phyloP scores from a whole-genome alignment of 2,113 vertebrate species.

The Cynopterus brachyotis region DNA sequence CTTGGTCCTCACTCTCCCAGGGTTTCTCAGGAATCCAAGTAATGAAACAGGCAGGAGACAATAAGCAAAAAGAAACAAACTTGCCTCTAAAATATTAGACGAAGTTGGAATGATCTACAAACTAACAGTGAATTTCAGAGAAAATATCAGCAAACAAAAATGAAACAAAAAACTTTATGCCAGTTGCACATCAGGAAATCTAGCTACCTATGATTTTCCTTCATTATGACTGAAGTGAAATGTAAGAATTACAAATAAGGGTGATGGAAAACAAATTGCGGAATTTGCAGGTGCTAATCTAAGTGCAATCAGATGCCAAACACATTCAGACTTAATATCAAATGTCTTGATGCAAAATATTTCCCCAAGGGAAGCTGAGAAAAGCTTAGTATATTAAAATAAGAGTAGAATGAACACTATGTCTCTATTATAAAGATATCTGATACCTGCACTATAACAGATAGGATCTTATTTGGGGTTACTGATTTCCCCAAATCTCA shows the following conservation, averaged over 20 bases:
- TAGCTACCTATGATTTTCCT: conserved; percentile 6
- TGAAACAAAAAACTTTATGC: not conserved
- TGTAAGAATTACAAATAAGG: conserved; percentile 37
- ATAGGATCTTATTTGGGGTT: not conserved
- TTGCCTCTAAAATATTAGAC: not conserved
- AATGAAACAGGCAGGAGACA: not conserved
- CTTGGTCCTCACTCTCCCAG: not conserved
- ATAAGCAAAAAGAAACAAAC: conserved; percentile 3
- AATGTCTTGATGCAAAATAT: conserved; percentile 32
- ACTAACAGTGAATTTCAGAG: not conserved
- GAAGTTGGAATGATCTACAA: not conserved
- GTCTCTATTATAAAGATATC: not conserved
- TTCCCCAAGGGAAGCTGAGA: not conserved
- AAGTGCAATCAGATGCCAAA: conserved; percentile 24
- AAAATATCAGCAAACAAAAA: not conserved
- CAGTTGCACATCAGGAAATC: not conserved
- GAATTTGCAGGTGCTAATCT: conserved; percentile 20
- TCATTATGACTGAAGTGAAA: not conserved
- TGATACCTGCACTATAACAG: not conserved
- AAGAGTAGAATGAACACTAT: not conserved
- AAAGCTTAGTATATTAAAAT: conserved; percentile 24
- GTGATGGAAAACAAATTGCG: conserved; percentile 35
- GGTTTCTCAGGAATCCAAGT: not conserved
- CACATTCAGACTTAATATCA: conserved; percentile 10
- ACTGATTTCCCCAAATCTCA: not conserved